Percentiles rank a stretch among this genome's conserved stretches.
Evolutionary conservation across 2,113 vertebrate genomes (phyloP).

Genomic region (Grammomys dolichurus): DNA sequence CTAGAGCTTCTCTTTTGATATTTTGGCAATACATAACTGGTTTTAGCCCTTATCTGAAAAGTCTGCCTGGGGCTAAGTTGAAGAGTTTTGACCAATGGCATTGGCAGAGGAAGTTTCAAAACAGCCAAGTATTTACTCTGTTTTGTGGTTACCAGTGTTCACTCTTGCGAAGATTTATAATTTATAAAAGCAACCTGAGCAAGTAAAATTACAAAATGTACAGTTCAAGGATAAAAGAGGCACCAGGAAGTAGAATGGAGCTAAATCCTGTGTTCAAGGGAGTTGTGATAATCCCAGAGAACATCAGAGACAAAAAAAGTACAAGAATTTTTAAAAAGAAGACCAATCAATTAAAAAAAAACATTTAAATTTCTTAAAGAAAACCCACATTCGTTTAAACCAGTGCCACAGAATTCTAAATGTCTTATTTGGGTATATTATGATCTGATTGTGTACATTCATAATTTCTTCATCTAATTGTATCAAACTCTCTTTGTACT

Average conservation of each 20-base stretch:
- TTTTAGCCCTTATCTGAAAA: neutral
- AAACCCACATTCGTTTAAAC: neutral
- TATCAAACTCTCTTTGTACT: too few species aligned
- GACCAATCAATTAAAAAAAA: neutral
- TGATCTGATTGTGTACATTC: too few species aligned
- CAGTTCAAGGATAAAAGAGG: neutral
- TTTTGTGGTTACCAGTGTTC: neutral
- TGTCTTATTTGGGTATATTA: too few species aligned
- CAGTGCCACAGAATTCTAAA: too few species aligned
- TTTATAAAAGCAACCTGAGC: neutral
- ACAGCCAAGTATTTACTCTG: neutral
- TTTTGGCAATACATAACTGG: neutral
- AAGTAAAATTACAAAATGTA: neutral
- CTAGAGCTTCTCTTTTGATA: neutral
- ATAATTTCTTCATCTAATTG: too few species aligned
- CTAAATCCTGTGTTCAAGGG: neutral
- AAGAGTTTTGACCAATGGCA: neutral
- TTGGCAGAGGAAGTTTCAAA: neutral
- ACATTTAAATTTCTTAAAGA: neutral
- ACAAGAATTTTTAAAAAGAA: neutral
- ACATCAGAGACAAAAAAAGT: conserved; percentile 17
- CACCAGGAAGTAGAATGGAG: neutral
- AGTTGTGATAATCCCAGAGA: conserved; percentile 2
- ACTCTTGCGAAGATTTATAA: neutral
- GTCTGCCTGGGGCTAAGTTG: neutral